phyloP scores from a whole-genome alignment of 2,113 vertebrate genomes.

The Sturnira hondurensis region DNA sequence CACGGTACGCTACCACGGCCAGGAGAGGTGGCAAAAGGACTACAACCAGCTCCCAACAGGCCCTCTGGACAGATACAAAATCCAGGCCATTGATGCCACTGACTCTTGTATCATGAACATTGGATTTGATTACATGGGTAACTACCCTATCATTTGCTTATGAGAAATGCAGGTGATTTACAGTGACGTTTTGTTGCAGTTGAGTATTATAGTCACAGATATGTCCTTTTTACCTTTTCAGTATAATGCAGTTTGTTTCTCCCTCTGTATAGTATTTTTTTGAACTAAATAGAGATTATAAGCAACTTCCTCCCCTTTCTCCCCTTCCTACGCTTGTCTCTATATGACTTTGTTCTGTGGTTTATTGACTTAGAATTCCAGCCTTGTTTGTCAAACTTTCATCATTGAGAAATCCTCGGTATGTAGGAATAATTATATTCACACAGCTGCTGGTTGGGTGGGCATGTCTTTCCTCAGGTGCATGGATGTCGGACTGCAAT shows the following conservation, averaged over 20 bases:
- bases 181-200: not conserved
- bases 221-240: not conserved
- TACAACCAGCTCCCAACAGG: constrained; percentile 93
- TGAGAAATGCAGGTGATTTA: not conserved
- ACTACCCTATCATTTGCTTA: constrained; percentile 21
- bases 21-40: constrained; percentile 91
- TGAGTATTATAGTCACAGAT: not conserved
- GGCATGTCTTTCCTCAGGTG: not conserved
- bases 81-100: constrained; percentile 92
- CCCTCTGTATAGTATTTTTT: constrained; percentile 6
- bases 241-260: not conserved
- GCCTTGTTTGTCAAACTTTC: constrained; percentile 3
- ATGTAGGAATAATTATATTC: not conserved
- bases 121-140: constrained; percentile 95
- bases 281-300: not conserved
- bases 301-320: not conserved
- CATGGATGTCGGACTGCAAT: not conserved
- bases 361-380: constrained; percentile 13
- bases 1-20: constrained; percentile 88
- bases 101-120: constrained; percentile 95
- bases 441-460: rapidly evolving
- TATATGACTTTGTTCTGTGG: not conserved
- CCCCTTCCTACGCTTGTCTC: not conserved
- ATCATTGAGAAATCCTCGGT: not conserved
- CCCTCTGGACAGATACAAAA: constrained; percentile 87